Conservation (phyloP, 2,888 invertebrate genomes). For the Chloroclysta siterata region DNA sequence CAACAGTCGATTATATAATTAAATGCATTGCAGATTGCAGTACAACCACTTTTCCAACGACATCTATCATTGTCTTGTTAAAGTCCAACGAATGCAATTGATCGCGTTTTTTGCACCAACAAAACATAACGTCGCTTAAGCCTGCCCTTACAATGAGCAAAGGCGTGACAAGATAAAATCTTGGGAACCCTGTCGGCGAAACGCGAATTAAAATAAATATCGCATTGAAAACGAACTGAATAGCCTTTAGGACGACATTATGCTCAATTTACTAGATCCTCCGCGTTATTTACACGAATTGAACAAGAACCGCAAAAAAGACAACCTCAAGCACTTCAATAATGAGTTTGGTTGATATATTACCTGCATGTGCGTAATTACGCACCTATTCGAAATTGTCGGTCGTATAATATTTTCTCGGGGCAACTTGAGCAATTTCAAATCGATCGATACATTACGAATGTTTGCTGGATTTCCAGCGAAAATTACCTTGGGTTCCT, state of each 20-base stretch:
- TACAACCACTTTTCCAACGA: conserved; percentile 30
- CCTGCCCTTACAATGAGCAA: conserved; percentile 68
- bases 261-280: conserved; percentile 71
- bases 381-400: conserved; percentile 65
- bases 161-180: conserved; percentile 82
- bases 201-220: conserved; percentile 77
- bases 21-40: conserved; percentile 21
- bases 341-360: conserved; percentile 70
- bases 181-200: conserved; percentile 66
- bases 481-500: conserved; percentile 60
- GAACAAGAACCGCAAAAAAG: conserved; percentile 56
- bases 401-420: conserved; percentile 64
- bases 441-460: conserved; percentile 60
- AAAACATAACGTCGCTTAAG: conserved; percentile 61
- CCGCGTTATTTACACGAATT: conserved; percentile 65
- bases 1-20: conserved; percentile 27
- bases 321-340: conserved; percentile 55
- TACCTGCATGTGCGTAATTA: conserved; percentile 64
- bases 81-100: conserved; percentile 63
- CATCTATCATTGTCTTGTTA: conserved; percentile 63
- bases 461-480: conserved; percentile 54
- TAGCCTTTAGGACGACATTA: conserved; percentile 77
- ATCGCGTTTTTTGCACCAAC: conserved; percentile 66
- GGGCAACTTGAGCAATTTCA: conserved; percentile 60
- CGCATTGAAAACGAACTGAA: conserved; percentile 75